phyloP scores from a whole-genome alignment of 2,113 vertebrate species.

The Catharus fuscescens region DNA sequence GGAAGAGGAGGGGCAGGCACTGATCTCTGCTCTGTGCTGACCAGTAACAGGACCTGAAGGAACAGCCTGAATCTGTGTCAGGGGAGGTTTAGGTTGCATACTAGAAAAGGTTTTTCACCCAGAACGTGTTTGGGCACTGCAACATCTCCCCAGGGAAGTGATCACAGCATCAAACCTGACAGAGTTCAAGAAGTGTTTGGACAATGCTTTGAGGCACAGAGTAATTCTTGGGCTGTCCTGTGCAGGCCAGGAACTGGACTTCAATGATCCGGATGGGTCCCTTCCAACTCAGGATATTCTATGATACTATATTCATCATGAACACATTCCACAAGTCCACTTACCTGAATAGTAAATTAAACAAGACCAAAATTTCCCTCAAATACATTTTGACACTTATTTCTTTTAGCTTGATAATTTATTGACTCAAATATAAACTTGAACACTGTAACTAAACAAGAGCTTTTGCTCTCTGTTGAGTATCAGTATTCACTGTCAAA shows the following conservation, averaged over 20 bases:
- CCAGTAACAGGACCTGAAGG: fast-evolving
- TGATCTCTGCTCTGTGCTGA: background rate
- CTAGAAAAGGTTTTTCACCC: background rate
- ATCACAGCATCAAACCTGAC: background rate
- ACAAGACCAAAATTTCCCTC: background rate
- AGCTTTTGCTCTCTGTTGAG: background rate
- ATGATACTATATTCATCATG: background rate
- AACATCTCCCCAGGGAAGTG: background rate
- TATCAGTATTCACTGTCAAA: background rate
- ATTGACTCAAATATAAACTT: background rate
- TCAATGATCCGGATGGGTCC: background rate
- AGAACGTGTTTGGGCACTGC: background rate
- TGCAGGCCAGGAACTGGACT: background rate
- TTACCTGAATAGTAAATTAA: background rate
- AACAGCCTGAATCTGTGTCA: background rate
- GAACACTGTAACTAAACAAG: background rate
- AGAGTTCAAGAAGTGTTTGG: background rate
- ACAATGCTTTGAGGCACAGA: background rate
- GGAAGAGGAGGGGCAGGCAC: background rate
- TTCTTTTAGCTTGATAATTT: background rate
- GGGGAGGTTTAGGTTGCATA: background rate
- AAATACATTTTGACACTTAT: background rate
- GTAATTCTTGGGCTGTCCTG: background rate
- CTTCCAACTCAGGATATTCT: background rate
- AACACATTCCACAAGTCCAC: background rate